Conservation (phyloP, 2,888 invertebrate species). For the Tiliacea aurago region DNA sequence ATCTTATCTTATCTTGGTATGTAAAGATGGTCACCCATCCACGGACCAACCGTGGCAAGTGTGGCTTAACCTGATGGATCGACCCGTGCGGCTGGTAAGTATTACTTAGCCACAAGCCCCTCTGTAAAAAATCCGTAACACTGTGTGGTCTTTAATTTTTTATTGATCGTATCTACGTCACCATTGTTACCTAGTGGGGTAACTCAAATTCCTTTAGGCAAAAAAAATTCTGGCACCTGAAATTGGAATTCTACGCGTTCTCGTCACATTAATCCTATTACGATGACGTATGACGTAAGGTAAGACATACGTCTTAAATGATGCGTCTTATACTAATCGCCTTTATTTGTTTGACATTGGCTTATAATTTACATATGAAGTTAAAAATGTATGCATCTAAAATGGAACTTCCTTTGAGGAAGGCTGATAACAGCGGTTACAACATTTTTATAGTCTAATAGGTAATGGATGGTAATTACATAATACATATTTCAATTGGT, state of each 20-base stretch:
- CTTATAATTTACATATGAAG: conserved; percentile 60
- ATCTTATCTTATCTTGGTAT: too few relatives aligned
- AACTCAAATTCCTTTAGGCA: conserved; percentile 67
- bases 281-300: conserved; percentile 75
- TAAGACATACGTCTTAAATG: conserved; percentile 66
- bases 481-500: conserved; percentile 10
- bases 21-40: too few relatives aligned
- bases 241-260: conserved; percentile 71
- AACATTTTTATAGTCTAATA: not conserved
- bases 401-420: conserved; percentile 24
- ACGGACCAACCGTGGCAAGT: too few relatives aligned
- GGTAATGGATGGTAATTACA: conserved; percentile 20
- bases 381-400: conserved; percentile 38
- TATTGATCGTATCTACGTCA: conserved; percentile 74
- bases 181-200: conserved; percentile 68
- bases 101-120: too few relatives aligned
- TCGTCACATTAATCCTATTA: conserved; percentile 84
- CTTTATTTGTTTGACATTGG: conserved; percentile 66
- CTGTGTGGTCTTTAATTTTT: conserved; percentile 75
- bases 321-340: conserved; percentile 70
- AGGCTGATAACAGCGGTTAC: conserved; percentile 16
- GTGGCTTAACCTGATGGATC: too few relatives aligned
- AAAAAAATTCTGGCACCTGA: conserved; percentile 67
- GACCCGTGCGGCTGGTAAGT: too few relatives aligned
- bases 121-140: conserved; percentile 14